phyloP scores from a whole-genome alignment of 1,140 invertebrate genomes.

The Drosophila mayri region DNA sequence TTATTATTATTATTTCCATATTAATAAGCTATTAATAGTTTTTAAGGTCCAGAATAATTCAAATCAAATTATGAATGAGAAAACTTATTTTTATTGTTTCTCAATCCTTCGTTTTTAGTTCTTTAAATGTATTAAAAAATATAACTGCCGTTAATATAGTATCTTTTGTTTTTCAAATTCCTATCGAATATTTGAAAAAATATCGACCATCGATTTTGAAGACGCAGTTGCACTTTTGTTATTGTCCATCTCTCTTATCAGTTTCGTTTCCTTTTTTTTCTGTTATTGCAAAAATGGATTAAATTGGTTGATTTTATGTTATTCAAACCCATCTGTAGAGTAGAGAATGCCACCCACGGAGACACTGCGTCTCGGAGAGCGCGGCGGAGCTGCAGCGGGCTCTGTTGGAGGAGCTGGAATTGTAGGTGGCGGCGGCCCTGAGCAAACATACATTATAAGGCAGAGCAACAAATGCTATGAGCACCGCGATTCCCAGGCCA shows the following conservation, averaged over 20 bases:
- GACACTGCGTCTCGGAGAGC: slow-evolving; percentile 60
- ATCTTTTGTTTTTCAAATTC: not conserved
- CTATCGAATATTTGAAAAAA: not conserved
- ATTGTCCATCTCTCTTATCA: slow-evolving; percentile 39
- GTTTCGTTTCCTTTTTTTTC: slow-evolving; percentile 25
- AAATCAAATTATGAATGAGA: no score
- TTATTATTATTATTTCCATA: no score
- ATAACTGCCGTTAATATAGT: fast-evolving
- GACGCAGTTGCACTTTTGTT: slow-evolving; percentile 8
- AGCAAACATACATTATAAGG: slow-evolving; percentile 73
- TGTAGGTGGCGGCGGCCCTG: slow-evolving; percentile 31
- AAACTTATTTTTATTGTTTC: not conserved
- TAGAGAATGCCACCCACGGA: slow-evolving; percentile 70
- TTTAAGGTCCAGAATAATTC: no score
- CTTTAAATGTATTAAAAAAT: not conserved
- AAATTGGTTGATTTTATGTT: slow-evolving; percentile 50
- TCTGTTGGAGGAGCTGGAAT: slow-evolving; percentile 11
- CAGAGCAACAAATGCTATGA: slow-evolving; percentile 80
- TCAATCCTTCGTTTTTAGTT: no score
- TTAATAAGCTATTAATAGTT: no score
- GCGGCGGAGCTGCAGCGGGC: slow-evolving; percentile 35
- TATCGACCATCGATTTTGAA: not conserved
- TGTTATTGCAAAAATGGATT: slow-evolving; percentile 33
- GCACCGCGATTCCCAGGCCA: slow-evolving; percentile 90
- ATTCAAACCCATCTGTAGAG: not conserved